phyloP scores from a whole-genome alignment of 2,888 invertebrate genomes.

The Nudaria mundana region DNA sequence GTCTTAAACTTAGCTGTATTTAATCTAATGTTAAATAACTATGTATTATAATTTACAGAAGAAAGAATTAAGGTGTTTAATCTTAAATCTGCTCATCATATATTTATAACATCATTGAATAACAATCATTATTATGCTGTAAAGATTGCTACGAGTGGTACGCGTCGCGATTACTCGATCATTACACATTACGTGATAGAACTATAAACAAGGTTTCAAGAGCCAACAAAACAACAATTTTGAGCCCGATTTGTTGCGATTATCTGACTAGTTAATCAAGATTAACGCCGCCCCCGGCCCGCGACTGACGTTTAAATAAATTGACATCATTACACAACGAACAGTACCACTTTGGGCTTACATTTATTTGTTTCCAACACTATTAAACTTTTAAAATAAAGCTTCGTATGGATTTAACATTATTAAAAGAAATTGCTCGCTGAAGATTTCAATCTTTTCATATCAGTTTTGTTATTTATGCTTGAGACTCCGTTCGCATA shows the following conservation, averaged over 20 bases:
- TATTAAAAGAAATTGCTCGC: too few relatives aligned
- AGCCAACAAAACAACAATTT: constrained; percentile 41
- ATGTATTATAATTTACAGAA: too few relatives aligned
- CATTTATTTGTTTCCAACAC: constrained; percentile 20
- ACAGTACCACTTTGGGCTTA: constrained; percentile 24
- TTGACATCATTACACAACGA: constrained; percentile 37
- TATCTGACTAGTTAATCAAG: constrained; percentile 64
- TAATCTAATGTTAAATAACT: too few relatives aligned
- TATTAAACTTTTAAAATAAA: background rate
- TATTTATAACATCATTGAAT: too few relatives aligned
- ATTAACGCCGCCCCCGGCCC: constrained; percentile 46
- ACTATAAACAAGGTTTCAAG: constrained; percentile 12
- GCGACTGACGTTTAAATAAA: constrained; percentile 40
- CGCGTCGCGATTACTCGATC: background rate
- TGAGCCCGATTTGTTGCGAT: constrained; percentile 56
- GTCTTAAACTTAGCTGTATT: too few relatives aligned
- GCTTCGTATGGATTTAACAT: background rate
- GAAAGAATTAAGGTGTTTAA: too few relatives aligned
- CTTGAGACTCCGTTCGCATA: too few relatives aligned
- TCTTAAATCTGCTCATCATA: too few relatives aligned
- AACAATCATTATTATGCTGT: background rate
- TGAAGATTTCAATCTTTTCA: too few relatives aligned
- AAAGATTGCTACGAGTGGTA: background rate
- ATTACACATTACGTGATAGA: constrained; percentile 6
- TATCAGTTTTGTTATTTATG: too few relatives aligned